phyloP scores from a whole-genome alignment of 2,113 vertebrate species.

The Chaetodon auriga region DNA sequence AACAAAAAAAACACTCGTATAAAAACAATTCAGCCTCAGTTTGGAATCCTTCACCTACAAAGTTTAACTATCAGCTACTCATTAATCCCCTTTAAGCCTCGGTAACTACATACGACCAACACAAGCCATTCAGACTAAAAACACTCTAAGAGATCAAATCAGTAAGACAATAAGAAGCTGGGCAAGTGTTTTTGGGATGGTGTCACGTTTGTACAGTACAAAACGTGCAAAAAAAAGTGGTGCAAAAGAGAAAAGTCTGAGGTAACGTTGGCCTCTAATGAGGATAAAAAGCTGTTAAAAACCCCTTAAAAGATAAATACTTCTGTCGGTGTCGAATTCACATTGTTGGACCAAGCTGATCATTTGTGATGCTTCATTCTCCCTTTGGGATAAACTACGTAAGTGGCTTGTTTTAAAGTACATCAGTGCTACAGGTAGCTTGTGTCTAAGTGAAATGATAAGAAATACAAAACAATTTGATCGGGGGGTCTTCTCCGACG shows the following conservation, averaged over 20 bases:
- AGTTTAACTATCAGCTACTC: conserved; percentile 22
- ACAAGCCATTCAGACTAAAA: conserved; percentile 23
- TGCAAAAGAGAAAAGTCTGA: conserved; percentile 14
- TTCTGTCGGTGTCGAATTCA: conserved; percentile 13
- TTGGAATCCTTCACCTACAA: conserved; percentile 1
- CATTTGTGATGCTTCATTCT: background rate
- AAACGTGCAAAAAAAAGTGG: conserved; percentile 29
- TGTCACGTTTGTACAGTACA: conserved; percentile 16
- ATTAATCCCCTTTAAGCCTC: background rate
- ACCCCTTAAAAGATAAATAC: background rate
- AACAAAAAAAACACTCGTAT: conserved; percentile 30
- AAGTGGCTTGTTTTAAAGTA: conserved; percentile 63
- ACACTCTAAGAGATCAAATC: background rate
- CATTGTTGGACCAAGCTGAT: conserved; percentile 21
- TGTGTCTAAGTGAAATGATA: conserved; percentile 30
- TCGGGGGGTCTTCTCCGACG: background rate
- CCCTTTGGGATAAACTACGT: conserved; percentile 12
- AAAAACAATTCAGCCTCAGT: conserved; percentile 49
- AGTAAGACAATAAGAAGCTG: background rate
- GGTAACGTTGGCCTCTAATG: conserved; percentile 31
- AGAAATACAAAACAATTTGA: background rate
- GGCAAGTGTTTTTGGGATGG: conserved; percentile 5
- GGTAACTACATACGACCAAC: conserved; percentile 2
- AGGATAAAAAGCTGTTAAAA: conserved; percentile 2
- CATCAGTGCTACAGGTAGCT: conserved; percentile 69